Evolutionary conservation across 2,113 vertebrate species (phyloP).

Genomic region (Cyprinus carpio): DNA sequence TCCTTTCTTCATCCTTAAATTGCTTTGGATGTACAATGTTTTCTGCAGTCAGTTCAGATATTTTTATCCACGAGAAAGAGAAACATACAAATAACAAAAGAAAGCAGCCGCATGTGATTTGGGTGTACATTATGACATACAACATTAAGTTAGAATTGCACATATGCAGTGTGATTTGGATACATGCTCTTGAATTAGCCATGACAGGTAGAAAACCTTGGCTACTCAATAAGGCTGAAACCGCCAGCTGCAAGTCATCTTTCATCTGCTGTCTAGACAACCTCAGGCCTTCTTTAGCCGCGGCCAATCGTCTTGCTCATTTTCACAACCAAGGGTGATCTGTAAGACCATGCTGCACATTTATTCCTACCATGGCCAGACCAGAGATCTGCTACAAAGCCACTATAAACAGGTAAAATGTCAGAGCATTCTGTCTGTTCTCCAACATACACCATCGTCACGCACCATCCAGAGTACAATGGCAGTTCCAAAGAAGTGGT

Average conservation of each 20-base stretch:
- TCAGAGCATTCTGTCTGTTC: background rate
- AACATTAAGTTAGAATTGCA: background rate
- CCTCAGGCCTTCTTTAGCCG: constrained; percentile 53
- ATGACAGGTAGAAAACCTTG: constrained; percentile 34
- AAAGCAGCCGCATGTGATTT: background rate
- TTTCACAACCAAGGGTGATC: constrained; percentile 18
- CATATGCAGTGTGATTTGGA: constrained; percentile 21
- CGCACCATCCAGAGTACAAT: background rate
- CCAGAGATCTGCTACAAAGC: background rate
- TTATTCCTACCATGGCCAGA: background rate
- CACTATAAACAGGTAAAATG: constrained; percentile 16
- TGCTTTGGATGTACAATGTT: background rate
- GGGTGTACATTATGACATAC: background rate
- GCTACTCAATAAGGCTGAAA: constrained; percentile 48
- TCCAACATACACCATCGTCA: background rate
- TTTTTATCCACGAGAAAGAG: background rate
- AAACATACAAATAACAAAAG: background rate
- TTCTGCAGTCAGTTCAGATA: background rate
- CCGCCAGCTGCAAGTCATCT: constrained; percentile 51
- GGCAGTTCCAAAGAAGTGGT: background rate
- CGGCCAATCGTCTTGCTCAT: constrained; percentile 39
- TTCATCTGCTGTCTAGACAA: constrained; percentile 70
- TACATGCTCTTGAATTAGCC: constrained; percentile 27
- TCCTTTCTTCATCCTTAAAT: background rate
- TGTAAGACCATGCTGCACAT: constrained; percentile 21